Conservation (phyloP, 2,797 vertebrate genomes). For the Taenioides sp. region DNA sequence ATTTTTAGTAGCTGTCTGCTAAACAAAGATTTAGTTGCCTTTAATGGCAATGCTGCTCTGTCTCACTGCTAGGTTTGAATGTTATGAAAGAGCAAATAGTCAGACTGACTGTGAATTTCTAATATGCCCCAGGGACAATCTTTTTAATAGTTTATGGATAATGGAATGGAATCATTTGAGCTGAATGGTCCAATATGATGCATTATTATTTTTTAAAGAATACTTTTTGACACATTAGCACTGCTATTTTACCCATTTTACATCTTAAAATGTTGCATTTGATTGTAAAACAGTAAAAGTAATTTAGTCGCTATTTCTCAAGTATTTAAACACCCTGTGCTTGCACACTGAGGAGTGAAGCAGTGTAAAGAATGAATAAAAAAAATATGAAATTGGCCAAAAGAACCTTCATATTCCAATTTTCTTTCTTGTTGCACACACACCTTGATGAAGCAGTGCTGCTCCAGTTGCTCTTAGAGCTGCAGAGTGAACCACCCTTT, state of each 20-base stretch:
- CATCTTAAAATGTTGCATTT: neutral
- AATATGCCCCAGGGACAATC: conserved; percentile 30
- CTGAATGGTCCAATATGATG: neutral
- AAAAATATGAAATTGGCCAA: neutral
- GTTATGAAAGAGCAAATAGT: conserved; percentile 41
- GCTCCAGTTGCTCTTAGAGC: conserved; percentile 81
- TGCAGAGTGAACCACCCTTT: conserved; percentile 80
- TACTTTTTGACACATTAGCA: neutral
- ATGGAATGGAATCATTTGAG: neutral
- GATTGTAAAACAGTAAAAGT: neutral
- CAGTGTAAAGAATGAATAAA: neutral
- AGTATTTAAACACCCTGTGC: neutral
- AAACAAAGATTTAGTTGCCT: conserved; percentile 11
- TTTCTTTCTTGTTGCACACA: neutral
- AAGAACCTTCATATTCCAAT: neutral
- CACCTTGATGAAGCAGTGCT: conserved; percentile 76
- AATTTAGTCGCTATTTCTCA: neutral
- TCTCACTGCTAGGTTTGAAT: conserved; percentile 14
- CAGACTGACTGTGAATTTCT: conserved; percentile 46
- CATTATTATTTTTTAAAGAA: neutral
- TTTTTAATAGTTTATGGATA: conserved; percentile 27
- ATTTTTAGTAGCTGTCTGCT: conserved; percentile 10
- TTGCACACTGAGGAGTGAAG: neutral
- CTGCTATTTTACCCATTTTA: neutral
- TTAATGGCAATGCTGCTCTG: conserved; percentile 11